These are phyloP conservation scores for Hirundichthys speculiger DNA, from an alignment of 2,113 vertebrate genomes.

Conservation along the genomic window DNA sequence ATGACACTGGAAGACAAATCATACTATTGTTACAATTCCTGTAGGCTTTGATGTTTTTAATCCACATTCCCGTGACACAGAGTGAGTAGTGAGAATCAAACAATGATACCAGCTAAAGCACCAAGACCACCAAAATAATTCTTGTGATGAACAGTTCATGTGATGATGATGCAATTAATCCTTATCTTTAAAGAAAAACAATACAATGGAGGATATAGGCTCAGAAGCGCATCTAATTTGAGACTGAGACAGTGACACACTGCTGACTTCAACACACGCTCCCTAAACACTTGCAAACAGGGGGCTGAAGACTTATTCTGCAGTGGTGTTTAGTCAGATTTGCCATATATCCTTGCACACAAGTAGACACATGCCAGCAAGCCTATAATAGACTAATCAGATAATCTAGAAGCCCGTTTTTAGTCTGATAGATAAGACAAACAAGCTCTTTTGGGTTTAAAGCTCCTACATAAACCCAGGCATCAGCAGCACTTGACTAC, in stretches of 20 bases:
- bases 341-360: slow-evolving; percentile 5
- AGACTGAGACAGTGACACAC: background rate
- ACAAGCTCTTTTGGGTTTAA: slow-evolving; percentile 27
- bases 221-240: no score
- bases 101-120: slow-evolving; percentile 29
- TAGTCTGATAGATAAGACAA: slow-evolving; percentile 25
- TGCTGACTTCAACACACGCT: background rate
- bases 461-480: slow-evolving; percentile 23
- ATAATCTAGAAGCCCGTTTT: slow-evolving; percentile 34
- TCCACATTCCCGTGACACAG: slow-evolving; percentile 22
- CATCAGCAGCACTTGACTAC: slow-evolving; percentile 33
- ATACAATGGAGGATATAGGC: background rate
- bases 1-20: background rate
- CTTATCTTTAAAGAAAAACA: slow-evolving; percentile 53
- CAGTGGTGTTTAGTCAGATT: slow-evolving; percentile 7
- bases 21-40: no score
- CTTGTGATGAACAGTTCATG: no score
- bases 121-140: slow-evolving; percentile 57
- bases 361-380: slow-evolving; percentile 1
- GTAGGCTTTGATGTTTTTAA: background rate
- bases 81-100: slow-evolving; percentile 27
- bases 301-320: slow-evolving; percentile 7
- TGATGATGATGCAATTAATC: slow-evolving; percentile 54
- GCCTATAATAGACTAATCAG: slow-evolving; percentile 40
- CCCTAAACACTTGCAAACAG: background rate